Conservation (phyloP, 2,888 invertebrate genomes). For the Apeira syringaria region DNA sequence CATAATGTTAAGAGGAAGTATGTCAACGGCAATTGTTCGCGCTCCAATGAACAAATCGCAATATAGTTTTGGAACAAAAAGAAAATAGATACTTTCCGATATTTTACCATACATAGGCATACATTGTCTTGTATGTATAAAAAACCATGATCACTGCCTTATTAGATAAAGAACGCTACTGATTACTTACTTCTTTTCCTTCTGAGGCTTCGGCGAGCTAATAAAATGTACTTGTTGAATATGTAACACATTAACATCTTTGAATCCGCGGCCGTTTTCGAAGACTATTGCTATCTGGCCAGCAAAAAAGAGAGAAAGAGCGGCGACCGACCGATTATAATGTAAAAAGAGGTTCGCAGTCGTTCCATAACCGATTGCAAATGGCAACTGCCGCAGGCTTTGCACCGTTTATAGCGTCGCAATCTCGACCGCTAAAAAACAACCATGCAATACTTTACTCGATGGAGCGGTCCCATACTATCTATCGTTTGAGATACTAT, state of each 20-base stretch:
- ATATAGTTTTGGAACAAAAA: background rate
- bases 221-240: slow-evolving; percentile 31
- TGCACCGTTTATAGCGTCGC: slow-evolving; percentile 77
- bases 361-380: slow-evolving; percentile 83
- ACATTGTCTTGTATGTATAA: too few species aligned
- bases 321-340: slow-evolving; percentile 76
- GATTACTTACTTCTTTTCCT: too few species aligned
- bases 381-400: slow-evolving; percentile 77
- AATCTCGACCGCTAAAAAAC: slow-evolving; percentile 78
- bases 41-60: slow-evolving; percentile 10
- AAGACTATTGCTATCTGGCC: slow-evolving; percentile 54
- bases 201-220: slow-evolving; percentile 6
- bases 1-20: slow-evolving; percentile 36
- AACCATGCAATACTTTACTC: slow-evolving; percentile 67
- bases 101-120: too few species aligned
- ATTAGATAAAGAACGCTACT: too few species aligned
- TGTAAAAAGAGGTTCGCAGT: slow-evolving; percentile 78
- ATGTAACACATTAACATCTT: slow-evolving; percentile 39
- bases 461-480: slow-evolving; percentile 61
- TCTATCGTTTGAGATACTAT: slow-evolving; percentile 57
- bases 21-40: slow-evolving; percentile 29
- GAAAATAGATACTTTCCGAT: too few species aligned
- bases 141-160: too few species aligned
- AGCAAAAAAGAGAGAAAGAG: slow-evolving; percentile 67
- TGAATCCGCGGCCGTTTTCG: slow-evolving; percentile 57